A percentile compares a stretch with the other conserved stretches of the same genome.
Evolutionary conservation across 1,140 invertebrate species (phyloP).

Genomic region (Lethrus apterus): DNA sequence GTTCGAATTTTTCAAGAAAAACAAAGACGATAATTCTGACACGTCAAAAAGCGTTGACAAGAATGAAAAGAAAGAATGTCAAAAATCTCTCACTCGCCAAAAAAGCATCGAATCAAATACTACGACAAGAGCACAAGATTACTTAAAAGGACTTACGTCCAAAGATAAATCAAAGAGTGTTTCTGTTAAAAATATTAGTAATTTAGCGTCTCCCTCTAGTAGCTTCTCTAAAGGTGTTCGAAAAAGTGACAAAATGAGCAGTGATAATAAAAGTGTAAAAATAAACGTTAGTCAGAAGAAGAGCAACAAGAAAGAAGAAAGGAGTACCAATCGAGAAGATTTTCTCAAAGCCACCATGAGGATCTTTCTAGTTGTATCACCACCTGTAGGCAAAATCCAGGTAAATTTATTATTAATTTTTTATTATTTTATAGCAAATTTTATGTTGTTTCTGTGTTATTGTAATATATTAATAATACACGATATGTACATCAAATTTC

Average conservation of each 20-base stretch:
- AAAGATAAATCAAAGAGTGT: slow-evolving; percentile 31
- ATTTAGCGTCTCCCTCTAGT: slow-evolving; percentile 21
- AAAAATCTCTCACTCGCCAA: slow-evolving; percentile 28
- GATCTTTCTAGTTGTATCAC: slow-evolving; percentile 58
- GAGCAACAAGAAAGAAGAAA: slow-evolving; percentile 18
- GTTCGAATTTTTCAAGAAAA: slow-evolving; percentile 28
- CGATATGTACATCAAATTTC: too few relatives aligned
- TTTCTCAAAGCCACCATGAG: slow-evolving; percentile 57
- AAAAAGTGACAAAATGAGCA: slow-evolving; percentile 34
- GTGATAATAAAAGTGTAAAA: slow-evolving; percentile 16
- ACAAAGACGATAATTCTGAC: slow-evolving; percentile 4
- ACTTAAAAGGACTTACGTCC: slow-evolving; percentile 29
- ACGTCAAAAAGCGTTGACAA: slow-evolving; percentile 21
- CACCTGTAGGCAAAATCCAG: slow-evolving; percentile 55
- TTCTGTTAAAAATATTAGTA: slow-evolving; percentile 30
- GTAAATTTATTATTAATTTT: slow-evolving; percentile 37
- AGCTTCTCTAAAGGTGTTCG: slow-evolving; percentile 35
- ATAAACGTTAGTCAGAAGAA: slow-evolving; percentile 22
- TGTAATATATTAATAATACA: too few relatives aligned
- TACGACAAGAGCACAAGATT: slow-evolving; percentile 21
- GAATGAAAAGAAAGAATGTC: slow-evolving; percentile 22
- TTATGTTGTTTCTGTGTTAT: too few relatives aligned
- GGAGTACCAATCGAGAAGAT: slow-evolving; percentile 44
- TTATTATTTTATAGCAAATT: neutral
- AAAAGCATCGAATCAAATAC: slow-evolving; percentile 28